phyloP scores from a whole-genome alignment of 2,888 invertebrate species.

The Folsomia candida region DNA sequence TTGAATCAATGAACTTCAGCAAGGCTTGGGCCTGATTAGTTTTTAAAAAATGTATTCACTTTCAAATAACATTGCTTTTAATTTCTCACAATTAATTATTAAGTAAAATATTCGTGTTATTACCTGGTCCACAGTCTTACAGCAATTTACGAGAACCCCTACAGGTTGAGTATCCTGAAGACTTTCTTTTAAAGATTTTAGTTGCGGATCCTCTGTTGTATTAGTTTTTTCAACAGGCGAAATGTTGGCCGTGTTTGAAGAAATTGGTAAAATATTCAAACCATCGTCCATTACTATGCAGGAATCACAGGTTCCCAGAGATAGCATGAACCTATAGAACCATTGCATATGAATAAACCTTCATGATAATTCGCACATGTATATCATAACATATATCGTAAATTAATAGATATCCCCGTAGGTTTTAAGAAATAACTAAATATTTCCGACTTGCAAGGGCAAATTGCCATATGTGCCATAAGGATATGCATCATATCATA shows the following conservation, averaged over 20 bases:
- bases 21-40: slow-evolving; percentile 73
- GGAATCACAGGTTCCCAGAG: slow-evolving; percentile 78
- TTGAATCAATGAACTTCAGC: slow-evolving; percentile 87
- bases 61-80: neutral
- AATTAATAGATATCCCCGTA: too few species aligned
- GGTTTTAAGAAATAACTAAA: too few species aligned
- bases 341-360: too few species aligned
- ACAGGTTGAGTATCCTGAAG: slow-evolving; percentile 88
- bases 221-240: slow-evolving; percentile 64
- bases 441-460: too few species aligned
- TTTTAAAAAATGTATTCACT: slow-evolving; percentile 20
- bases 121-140: slow-evolving; percentile 87
- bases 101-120: too few species aligned
- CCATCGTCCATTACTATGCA: slow-evolving; percentile 94
- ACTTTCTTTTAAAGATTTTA: slow-evolving; percentile 75
- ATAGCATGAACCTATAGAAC: slow-evolving; percentile 77
- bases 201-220: slow-evolving; percentile 61
- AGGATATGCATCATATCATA: too few species aligned
- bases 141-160: slow-evolving; percentile 80
- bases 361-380: too few species aligned
- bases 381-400: too few species aligned
- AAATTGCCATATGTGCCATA: too few species aligned
- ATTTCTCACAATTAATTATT: too few species aligned
- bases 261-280: slow-evolving; percentile 85
- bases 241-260: slow-evolving; percentile 80